A percentile compares a stretch with the other conserved stretches of the same genome.
These are phyloP conservation scores for Indicator maculatus DNA, from an alignment of 2,113 vertebrate species.

Conservation along the genomic window DNA sequence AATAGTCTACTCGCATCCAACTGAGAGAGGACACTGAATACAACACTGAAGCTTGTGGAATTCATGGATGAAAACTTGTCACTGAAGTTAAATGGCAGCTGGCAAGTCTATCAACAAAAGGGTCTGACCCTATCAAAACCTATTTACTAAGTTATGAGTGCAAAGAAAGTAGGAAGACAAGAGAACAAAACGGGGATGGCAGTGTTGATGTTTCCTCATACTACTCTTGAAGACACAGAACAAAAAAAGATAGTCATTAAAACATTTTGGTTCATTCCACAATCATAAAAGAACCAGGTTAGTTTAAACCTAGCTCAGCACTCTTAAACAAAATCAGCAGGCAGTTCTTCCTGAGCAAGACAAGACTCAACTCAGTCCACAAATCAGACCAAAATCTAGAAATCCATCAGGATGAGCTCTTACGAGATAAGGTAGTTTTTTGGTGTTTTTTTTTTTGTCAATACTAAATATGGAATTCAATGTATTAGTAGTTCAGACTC, in stretches of 20 bases:
- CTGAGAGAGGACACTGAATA: not conserved
- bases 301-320: not conserved
- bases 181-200: not conserved
- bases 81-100: slow-evolving; percentile 17
- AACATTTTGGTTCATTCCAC: not conserved
- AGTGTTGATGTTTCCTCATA: not conserved
- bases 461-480: not conserved
- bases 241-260: not conserved
- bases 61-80: slow-evolving; percentile 7
- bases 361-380: not conserved
- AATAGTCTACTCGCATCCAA: not conserved
- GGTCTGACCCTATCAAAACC: slow-evolving; percentile 24
- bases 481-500: not conserved
- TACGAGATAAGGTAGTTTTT: not conserved
- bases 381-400: not conserved
- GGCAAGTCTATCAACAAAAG: not conserved
- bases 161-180: not conserved
- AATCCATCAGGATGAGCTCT: not conserved
- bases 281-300: not conserved
- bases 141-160: not conserved
- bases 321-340: not conserved
- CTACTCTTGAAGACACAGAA: not conserved
- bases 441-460: not conserved
- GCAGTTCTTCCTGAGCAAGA: not conserved
- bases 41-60: not conserved